Evolutionary conservation across 1,140 invertebrate genomes (phyloP).

Genomic region (Mylabris phalerata): DNA sequence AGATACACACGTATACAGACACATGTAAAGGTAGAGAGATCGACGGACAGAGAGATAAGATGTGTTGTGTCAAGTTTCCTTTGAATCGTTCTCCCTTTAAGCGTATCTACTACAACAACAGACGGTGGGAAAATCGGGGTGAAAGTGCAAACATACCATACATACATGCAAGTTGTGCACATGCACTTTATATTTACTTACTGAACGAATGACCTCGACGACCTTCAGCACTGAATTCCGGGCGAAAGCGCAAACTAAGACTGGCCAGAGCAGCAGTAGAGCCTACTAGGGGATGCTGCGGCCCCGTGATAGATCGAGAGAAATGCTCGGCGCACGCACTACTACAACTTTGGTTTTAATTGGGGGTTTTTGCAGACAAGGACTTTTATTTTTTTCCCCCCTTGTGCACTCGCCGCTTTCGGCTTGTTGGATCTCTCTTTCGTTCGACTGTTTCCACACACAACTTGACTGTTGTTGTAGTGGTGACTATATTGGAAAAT

Average conservation of each 20-base stretch:
- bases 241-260: constrained; percentile 36
- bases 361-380: constrained; percentile 41
- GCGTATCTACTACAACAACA: not conserved
- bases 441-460: not conserved
- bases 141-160: constrained; percentile 27
- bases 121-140: constrained; percentile 12
- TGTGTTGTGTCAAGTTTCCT: too few relatives aligned
- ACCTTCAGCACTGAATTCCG: constrained; percentile 33
- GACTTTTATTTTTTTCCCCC: constrained; percentile 24
- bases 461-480: not conserved
- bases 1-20: not conserved
- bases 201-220: constrained; percentile 26
- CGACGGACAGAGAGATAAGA: too few relatives aligned
- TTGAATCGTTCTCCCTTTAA: not conserved
- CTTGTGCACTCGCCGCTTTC: not conserved
- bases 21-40: not conserved
- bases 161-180: constrained; percentile 22
- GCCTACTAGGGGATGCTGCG: constrained; percentile 41
- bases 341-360: constrained; percentile 41
- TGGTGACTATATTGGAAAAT: not conserved
- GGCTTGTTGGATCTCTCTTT: not conserved
- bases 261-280: constrained; percentile 31
- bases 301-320: constrained; percentile 42
- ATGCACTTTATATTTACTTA: constrained; percentile 27
- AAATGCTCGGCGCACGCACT: constrained; percentile 43